phyloP scores from a whole-genome alignment of 2,888 invertebrate genomes.

The Drosophila rellima region DNA sequence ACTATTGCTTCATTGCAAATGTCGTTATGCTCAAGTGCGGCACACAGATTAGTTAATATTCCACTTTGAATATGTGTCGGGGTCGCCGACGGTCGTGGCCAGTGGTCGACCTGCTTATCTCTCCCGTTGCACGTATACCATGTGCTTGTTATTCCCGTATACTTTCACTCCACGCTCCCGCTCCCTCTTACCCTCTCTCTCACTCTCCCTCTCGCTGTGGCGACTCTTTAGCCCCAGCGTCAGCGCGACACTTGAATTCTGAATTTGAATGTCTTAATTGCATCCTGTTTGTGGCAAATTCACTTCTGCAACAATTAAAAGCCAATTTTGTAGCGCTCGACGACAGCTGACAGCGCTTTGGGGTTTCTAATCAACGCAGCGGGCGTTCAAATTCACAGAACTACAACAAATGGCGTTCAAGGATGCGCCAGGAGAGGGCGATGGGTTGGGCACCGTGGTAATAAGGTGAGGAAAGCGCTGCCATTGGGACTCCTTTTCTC shows the following conservation, averaged over 20 bases:
- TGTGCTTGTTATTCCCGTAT: constrained; percentile 3
- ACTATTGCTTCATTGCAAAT: constrained; percentile 57
- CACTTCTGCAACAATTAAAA: constrained; percentile 75
- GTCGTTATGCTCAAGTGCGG: constrained; percentile 59
- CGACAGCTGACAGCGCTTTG: constrained; percentile 57
- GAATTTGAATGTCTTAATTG: constrained; percentile 74
- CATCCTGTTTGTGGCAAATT: constrained; percentile 76
- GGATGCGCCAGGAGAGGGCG: background rate
- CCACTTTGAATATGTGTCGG: constrained; percentile 61
- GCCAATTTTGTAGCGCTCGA: constrained; percentile 65
- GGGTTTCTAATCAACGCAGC: constrained; percentile 68
- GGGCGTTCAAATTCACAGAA: constrained; percentile 31
- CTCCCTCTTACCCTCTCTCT: background rate
- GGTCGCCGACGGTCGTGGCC: constrained; percentile 30
- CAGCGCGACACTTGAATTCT: constrained; percentile 39
- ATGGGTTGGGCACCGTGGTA: background rate
- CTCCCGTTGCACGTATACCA: constrained; percentile 44
- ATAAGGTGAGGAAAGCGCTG: constrained; percentile 4
- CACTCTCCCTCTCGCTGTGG: background rate
- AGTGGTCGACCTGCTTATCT: constrained; percentile 45
- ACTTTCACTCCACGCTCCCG: background rate
- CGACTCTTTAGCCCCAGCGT: background rate
- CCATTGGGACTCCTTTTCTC: constrained; percentile 33
- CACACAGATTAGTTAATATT: constrained; percentile 75
- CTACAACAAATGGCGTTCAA: background rate